Percentiles rank a stretch among this genome's conserved stretches.
Conservation (phyloP, 1,140 invertebrate species). For the Pararge aegeria region DNA sequence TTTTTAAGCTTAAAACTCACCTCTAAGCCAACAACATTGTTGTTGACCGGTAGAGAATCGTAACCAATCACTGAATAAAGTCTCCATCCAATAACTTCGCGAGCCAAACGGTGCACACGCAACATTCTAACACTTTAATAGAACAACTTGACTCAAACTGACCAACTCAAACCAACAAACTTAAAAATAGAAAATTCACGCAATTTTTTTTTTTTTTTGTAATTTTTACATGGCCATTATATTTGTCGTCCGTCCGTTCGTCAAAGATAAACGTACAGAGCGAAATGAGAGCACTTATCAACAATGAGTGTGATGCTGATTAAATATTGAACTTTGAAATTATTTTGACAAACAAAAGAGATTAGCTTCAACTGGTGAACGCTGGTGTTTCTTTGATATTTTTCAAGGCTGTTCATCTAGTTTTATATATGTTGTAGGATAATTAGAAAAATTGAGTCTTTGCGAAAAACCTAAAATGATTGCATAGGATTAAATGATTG, state of each 20-base stretch:
- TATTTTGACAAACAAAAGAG: constrained; percentile 34
- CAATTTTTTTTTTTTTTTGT: not conserved
- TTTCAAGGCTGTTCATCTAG: not conserved
- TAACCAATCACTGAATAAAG: constrained; percentile 44
- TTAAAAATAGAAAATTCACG: not conserved
- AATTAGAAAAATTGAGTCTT: too few relatives aligned
- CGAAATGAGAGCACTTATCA: constrained; percentile 45
- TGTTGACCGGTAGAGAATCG: constrained; percentile 35
- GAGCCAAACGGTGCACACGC: constrained; percentile 32
- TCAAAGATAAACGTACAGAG: constrained; percentile 33
- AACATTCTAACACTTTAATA: constrained; percentile 39
- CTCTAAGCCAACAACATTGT: constrained; percentile 29
- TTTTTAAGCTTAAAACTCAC: constrained; percentile 32
- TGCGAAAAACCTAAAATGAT: too few relatives aligned
- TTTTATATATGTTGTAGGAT: not conserved
- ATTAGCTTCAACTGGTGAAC: constrained; percentile 17
- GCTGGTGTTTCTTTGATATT: constrained; percentile 4
- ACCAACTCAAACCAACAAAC: not conserved
- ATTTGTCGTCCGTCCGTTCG: constrained; percentile 18
- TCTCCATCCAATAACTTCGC: constrained; percentile 34
- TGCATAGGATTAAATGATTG: too few relatives aligned
- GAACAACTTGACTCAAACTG: not conserved
- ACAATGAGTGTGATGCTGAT: constrained; percentile 37
- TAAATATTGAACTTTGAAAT: constrained; percentile 39
- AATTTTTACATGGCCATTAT: constrained; percentile 12